These are phyloP conservation scores for Pteronotus mesoamericanus DNA, from an alignment of 2,797 vertebrate species.

Conservation along the genomic window DNA sequence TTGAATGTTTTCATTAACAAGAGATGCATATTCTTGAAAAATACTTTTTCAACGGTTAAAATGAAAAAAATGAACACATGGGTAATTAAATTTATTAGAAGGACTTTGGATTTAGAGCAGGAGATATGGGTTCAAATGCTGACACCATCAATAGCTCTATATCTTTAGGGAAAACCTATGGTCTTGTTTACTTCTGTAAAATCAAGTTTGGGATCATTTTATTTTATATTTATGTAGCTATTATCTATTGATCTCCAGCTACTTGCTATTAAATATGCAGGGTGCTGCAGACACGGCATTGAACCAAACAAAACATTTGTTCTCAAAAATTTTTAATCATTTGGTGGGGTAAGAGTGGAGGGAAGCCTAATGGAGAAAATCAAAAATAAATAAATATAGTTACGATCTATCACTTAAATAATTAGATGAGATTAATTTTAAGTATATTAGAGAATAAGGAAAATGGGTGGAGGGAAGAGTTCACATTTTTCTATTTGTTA, in stretches of 20 bases:
- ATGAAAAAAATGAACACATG: not conserved
- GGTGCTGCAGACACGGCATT: rapidly evolving
- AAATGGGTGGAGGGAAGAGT: rapidly evolving
- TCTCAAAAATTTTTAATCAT: not conserved
- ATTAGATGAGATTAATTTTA: not conserved
- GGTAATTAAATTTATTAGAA: not conserved
- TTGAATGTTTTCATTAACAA: not conserved
- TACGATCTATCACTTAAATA: not conserved
- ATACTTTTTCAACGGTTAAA: not conserved
- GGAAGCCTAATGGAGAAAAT: not conserved
- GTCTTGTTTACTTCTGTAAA: not conserved
- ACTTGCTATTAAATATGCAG: not conserved
- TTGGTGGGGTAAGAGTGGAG: not conserved
- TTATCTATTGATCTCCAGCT: not conserved
- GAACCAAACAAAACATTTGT: not conserved
- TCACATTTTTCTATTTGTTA: not conserved
- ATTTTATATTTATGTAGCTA: not conserved
- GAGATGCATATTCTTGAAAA: not conserved
- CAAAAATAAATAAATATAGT: not conserved
- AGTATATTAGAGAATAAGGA: not conserved
- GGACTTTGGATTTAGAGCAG: not conserved
- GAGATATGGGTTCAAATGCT: not conserved
- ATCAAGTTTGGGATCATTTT: not conserved
- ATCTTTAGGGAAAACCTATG: not conserved
- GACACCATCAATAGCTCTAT: not conserved